These are phyloP conservation scores for Meandrusa payeni DNA, from an alignment of 2,888 invertebrate species.

Conservation along the genomic window DNA sequence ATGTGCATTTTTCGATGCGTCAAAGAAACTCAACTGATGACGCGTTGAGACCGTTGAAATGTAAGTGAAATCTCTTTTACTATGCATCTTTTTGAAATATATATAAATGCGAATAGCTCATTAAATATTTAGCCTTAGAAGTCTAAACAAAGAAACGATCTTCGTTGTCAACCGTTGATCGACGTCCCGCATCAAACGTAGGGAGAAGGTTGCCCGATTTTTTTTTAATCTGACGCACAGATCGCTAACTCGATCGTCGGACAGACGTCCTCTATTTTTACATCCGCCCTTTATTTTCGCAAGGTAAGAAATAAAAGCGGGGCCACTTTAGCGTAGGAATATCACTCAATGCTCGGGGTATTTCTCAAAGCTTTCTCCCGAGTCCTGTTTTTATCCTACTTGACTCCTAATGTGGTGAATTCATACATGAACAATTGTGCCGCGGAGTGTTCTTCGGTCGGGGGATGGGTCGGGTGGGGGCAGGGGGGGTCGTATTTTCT, in stretches of 20 bases:
- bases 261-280: conserved; percentile 32
- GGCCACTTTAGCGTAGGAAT: conserved; percentile 50
- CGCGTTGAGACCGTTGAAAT: too few relatives aligned
- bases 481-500: conserved; percentile 34
- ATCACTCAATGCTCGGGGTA: conserved; percentile 67
- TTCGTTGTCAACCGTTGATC: conserved; percentile 18
- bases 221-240: conserved; percentile 19
- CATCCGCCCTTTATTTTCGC: conserved; percentile 25
- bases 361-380: conserved; percentile 69
- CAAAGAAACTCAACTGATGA: too few relatives aligned
- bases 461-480: conserved; percentile 35
- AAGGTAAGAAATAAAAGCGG: conserved; percentile 42
- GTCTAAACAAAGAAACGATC: conserved; percentile 1
- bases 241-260: conserved; percentile 29
- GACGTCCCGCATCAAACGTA: conserved; percentile 15
- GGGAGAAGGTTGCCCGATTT: conserved; percentile 11
- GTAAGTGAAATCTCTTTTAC: too few relatives aligned
- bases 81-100: background rate
- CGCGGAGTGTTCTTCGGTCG: conserved; percentile 54
- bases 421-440: conserved; percentile 84
- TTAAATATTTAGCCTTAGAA: conserved; percentile 13
- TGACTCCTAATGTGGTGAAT: conserved; percentile 86
- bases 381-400: conserved; percentile 81
- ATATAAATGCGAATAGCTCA: background rate
- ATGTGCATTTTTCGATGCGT: too few relatives aligned